Conservation (phyloP, 2,113 vertebrate species). For the Diadophis punctatus region DNA sequence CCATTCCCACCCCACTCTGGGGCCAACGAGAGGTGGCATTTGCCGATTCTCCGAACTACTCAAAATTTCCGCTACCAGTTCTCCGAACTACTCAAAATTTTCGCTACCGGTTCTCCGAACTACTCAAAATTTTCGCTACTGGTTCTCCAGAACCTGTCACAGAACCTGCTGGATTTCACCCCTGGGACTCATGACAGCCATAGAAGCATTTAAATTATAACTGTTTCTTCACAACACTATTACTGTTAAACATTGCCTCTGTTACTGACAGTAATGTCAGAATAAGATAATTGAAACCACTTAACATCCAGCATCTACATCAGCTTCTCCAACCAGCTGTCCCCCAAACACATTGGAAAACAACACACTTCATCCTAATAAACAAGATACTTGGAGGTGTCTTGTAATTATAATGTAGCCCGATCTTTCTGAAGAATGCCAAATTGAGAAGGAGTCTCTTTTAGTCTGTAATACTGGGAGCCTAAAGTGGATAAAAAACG, state of each 20-base stretch:
- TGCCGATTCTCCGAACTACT: too few species aligned
- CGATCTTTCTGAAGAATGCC: background rate
- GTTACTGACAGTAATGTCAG: background rate
- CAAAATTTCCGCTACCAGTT: too few species aligned
- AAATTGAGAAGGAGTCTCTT: background rate
- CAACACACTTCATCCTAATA: background rate
- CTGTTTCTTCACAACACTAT: background rate
- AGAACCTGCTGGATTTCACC: too few species aligned
- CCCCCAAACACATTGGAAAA: background rate
- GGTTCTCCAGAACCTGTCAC: too few species aligned
- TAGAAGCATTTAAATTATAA: background rate
- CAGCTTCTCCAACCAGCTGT: background rate
- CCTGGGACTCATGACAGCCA: too few species aligned
- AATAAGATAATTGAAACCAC: background rate
- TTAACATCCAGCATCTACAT: background rate
- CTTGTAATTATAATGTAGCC: background rate
- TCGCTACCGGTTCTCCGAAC: too few species aligned
- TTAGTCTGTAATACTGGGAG: background rate
- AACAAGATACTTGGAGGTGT: background rate
- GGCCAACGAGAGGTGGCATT: too few species aligned
- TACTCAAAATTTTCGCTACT: too few species aligned
- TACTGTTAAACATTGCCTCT: background rate
- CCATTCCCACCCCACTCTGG: too few species aligned
- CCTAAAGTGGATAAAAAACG: background rate
- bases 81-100: too few species aligned